Base-by-base conservation (phyloP, 1,140 invertebrate genomes). In the Calosoma granatense region DNA sequence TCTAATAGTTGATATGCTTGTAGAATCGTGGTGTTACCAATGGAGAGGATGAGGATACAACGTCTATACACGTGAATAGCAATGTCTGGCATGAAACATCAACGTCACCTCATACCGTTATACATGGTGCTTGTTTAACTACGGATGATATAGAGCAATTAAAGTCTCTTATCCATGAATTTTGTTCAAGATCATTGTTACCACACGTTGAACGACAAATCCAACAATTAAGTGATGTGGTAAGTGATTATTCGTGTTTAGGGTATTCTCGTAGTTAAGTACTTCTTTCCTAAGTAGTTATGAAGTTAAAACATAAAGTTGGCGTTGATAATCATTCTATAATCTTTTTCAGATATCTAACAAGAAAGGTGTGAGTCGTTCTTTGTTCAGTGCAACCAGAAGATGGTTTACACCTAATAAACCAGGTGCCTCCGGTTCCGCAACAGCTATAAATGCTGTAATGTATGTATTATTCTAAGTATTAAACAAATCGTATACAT, bases 351-450 rank as follows among this genome's bases (percentile, higher is more conserved):
- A 81, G 26, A 36, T 87, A 57, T 82, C 87, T 17, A 91, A 90
- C 66, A 89, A 89, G 66, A 95, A 95, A 75, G 90, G 92, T 6
- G 86, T 96, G 0, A 94, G 92, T 69, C 82, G 92, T 66, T 94
- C 92, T 1, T 74, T 98, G 36, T 81, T 97, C 51, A 94, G 89
- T 74, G 94, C 91, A 6, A 95, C 94, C 4, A 95, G 94, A 76
- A 79, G 94, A 64, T 94, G 92, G 88, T 97, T 97, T 76, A 92
- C 88, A 26, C 87, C 88, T 11, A 92, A 84, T 66, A 94, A 94
- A 73, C 82, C 86, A 20, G 86, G 88, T 47, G 79, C 74, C 22
- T 74, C 78, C 54, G 75, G 74, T 43, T 72, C 82, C 11, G 78
- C 78, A 58, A 70, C 82, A 20, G 81, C 82, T 22, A 80, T 82